Evolutionary conservation across 2,888 invertebrate species (phyloP).

Genomic region (Coelopa pilipes): DNA sequence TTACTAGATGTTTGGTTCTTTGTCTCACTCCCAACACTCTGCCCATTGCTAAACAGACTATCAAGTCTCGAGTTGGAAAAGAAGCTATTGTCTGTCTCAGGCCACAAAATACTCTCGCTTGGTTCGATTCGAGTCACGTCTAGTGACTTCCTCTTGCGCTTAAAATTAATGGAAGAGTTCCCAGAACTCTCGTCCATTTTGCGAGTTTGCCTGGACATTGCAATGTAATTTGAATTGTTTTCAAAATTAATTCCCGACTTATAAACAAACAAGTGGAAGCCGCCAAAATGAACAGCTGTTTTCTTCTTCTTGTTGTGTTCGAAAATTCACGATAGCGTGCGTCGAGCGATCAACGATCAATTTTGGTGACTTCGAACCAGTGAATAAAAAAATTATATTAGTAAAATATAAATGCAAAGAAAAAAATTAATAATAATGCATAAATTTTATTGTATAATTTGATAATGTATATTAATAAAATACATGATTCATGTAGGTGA

Average conservation of each 20-base stretch:
- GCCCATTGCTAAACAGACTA: slow-evolving; percentile 33
- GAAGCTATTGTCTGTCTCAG: slow-evolving; percentile 57
- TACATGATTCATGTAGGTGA: too few species aligned
- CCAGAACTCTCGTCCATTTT: slow-evolving; percentile 22
- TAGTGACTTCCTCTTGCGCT: slow-evolving; percentile 40
- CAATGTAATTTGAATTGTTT: not conserved
- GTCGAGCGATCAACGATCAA: too few species aligned
- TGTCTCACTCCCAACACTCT: slow-evolving; percentile 3
- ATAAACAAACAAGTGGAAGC: slow-evolving; percentile 13
- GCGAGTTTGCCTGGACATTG: slow-evolving; percentile 34
- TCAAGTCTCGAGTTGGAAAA: slow-evolving; percentile 55
- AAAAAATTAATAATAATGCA: not conserved
- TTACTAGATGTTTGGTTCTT: not conserved
- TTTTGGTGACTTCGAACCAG: too few species aligned
- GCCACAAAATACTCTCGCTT: slow-evolving; percentile 51
- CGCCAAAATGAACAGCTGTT: slow-evolving; percentile 23
- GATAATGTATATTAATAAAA: too few species aligned
- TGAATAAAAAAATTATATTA: not conserved
- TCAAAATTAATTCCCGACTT: not conserved
- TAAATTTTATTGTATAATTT: too few species aligned
- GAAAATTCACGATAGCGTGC: not conserved
- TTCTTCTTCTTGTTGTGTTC: not conserved
- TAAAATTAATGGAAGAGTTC: slow-evolving; percentile 37
- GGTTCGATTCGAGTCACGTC: slow-evolving; percentile 20
- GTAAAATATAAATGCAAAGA: not conserved